Base-by-base conservation (phyloP, 30 jellyfish, hydroid and myxozoan species). In the Sanderia malayensis region DNA sequence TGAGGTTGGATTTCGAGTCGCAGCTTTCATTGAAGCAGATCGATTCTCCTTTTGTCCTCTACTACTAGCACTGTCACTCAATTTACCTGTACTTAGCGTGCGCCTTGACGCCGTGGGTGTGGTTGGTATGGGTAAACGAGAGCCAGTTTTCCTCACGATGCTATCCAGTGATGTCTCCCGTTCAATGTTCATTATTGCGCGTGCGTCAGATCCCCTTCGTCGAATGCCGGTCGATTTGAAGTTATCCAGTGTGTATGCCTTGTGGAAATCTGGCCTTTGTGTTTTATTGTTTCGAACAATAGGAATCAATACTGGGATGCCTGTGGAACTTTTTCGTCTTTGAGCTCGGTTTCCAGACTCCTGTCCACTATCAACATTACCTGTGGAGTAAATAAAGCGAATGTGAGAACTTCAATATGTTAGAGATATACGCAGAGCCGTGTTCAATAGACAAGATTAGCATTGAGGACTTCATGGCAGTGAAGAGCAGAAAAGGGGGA, bases 151-250 rank as follows among this genome's bases (percentile, higher is more conserved):
- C 24, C 64, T 49, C 25, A 49, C 64, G 27, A 49, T 49, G 24
- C 64, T 49, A 49, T 49, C 64, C 11, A 49, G 64, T 2, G 64
- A 49, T 7, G 64, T 49, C 64, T 49, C 64, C 24, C 64, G 64
- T 24, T 49, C 6, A 11, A 49, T 49, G 64, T 19, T 49, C 24
- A 49, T 4, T 4, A 4, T 49, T 2, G 18, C 23, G 4, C 64
- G 11, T 2, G 23, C 18, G 6, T 49, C 64, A 11, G 64, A 49
- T 18, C 64, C 64, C 27, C 64, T 8, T 49, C 64, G 8, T 15
- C 64, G 11, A 24, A 49, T 49, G 25, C 64, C 64, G 6, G 8
- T 15, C 24, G 64, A 49, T 49, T 49, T 8, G 4, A 19, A 18
- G 27, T 3, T 9, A 19, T 49, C 64, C 27, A 49, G 64, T 2